Conservation (phyloP, 2,888 invertebrate genomes). For the Andrena camellia region DNA sequence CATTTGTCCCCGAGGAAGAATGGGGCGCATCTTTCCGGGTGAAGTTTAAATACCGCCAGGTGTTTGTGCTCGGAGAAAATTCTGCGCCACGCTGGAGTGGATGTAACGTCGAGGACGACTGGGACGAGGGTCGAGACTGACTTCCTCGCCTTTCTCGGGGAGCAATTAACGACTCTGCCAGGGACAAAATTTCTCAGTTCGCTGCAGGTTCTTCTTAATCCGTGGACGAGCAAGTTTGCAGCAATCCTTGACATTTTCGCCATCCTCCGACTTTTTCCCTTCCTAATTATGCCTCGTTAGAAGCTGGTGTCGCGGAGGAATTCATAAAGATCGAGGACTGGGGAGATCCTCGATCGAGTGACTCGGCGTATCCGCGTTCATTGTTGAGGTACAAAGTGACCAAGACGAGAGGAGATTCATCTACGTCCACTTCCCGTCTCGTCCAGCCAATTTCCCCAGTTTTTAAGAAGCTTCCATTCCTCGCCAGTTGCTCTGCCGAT, state of each 20-base stretch:
- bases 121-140: not conserved
- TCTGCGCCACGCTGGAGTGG: too few species aligned
- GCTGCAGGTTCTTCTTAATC: not conserved
- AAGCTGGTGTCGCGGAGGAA: not conserved
- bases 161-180: constrained; percentile 11
- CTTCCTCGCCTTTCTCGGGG: not conserved
- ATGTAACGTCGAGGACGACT: too few species aligned
- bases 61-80: not conserved
- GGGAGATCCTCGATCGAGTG: not conserved
- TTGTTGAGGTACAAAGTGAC: not conserved
- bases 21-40: not conserved
- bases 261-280: constrained; percentile 2
- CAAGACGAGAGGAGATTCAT: not conserved
- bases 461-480: not conserved
- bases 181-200: constrained; percentile 13
- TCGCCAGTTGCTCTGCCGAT: not conserved
- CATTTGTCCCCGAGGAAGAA: not conserved
- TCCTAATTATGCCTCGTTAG: constrained; percentile 19
- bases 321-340: not conserved
- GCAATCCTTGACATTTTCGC: constrained; percentile 2
- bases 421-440: not conserved
- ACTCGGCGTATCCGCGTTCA: not conserved
- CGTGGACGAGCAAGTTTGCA: constrained; percentile 2
- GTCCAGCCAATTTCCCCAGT: not conserved
- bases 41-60: not conserved